Percentiles rank a stretch among this genome's conserved stretches.
These are phyloP conservation scores for Axinella damicornis DNA, from an alignment of 37 sponge, comb jelly and placozoan genomes.

Conservation along the genomic window DNA sequence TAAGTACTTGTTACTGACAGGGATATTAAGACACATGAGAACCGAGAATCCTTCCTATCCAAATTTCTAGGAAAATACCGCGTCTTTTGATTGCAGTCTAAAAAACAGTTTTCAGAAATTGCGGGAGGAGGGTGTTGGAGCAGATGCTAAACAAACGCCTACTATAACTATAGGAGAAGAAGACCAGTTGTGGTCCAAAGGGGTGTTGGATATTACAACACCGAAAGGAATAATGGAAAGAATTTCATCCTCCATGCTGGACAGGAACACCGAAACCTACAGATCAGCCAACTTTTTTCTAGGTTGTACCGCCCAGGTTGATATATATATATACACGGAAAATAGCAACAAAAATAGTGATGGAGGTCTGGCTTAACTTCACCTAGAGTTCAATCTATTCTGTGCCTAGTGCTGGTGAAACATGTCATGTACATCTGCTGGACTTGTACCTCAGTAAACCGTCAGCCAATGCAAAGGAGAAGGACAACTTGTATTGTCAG, in stretches of 20 bases:
- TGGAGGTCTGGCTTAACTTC: constrained; percentile 3
- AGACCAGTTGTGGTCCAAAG: neutral
- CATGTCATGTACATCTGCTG: constrained; percentile 21
- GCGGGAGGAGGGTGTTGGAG: neutral
- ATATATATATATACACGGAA: constrained; percentile 25
- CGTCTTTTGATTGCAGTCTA: neutral
- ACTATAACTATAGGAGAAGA: neutral
- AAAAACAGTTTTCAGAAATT: neutral
- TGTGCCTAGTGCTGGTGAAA: constrained; percentile 8
- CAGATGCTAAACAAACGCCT: neutral
- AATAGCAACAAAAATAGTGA: constrained; percentile 18
- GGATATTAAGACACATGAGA: no score
- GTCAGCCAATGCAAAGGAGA: constrained; percentile 5
- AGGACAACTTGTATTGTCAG: neutral
- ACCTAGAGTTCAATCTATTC: neutral
- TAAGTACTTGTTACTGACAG: no score
- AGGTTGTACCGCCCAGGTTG: constrained; percentile 1
- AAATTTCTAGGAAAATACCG: no score
- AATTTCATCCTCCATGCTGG: constrained; percentile 21
- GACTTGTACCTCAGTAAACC: constrained; percentile 32
- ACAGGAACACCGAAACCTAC: constrained; percentile 24
- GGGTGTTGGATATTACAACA: neutral
- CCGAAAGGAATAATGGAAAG: constrained; percentile 11
- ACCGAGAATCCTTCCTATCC: no score
- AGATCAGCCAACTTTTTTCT: constrained; percentile 19